Percentiles rank a stretch among this genome's conserved stretches.
Evolutionary conservation across 2,888 invertebrate species (phyloP).

Genomic region (Hesperia comma): DNA sequence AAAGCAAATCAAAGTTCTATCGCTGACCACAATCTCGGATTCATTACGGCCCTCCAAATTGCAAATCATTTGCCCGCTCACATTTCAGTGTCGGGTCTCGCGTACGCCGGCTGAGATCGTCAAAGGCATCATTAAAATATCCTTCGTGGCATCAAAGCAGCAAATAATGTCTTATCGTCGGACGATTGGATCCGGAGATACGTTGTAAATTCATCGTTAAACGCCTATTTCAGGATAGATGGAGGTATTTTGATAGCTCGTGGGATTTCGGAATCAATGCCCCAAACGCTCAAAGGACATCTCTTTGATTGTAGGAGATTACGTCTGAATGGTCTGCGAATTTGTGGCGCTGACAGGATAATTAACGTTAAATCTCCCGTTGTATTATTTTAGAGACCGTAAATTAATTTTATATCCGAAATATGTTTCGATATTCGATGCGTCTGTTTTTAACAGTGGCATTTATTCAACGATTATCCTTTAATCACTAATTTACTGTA

Average conservation of each 20-base stretch:
- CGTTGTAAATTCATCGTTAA: slow-evolving; percentile 20
- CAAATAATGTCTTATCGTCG: slow-evolving; percentile 10
- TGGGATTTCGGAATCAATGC: slow-evolving; percentile 19
- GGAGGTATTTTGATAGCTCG: slow-evolving; percentile 24
- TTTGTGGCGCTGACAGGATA: slow-evolving; percentile 13
- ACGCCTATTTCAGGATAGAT: slow-evolving; percentile 18
- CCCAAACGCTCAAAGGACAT: slow-evolving; percentile 11
- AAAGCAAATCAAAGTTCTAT: slow-evolving; percentile 35
- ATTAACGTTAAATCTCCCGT: slow-evolving; percentile 10
- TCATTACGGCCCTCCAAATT: not conserved
- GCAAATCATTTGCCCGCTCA: slow-evolving; percentile 1
- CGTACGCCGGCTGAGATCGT: not conserved
- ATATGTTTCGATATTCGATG: slow-evolving; percentile 24
- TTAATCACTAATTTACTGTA: too few relatives aligned
- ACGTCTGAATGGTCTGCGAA: slow-evolving; percentile 10
- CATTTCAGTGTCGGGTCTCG: not conserved
- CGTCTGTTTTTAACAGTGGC: not conserved
- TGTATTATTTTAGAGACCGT: slow-evolving; percentile 4
- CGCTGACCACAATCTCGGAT: slow-evolving; percentile 20
- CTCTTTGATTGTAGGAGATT: slow-evolving; percentile 19
- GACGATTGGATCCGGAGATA: slow-evolving; percentile 18
- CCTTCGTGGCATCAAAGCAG: slow-evolving; percentile 21
- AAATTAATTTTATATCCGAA: slow-evolving; percentile 17
- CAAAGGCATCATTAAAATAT: slow-evolving; percentile 25
- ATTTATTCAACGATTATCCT: not conserved